Evolutionary conservation across 2,113 vertebrate species (phyloP), one percentile per base, ranked within the genome.

Genomic region (Myiopsitta monachus): DNA sequence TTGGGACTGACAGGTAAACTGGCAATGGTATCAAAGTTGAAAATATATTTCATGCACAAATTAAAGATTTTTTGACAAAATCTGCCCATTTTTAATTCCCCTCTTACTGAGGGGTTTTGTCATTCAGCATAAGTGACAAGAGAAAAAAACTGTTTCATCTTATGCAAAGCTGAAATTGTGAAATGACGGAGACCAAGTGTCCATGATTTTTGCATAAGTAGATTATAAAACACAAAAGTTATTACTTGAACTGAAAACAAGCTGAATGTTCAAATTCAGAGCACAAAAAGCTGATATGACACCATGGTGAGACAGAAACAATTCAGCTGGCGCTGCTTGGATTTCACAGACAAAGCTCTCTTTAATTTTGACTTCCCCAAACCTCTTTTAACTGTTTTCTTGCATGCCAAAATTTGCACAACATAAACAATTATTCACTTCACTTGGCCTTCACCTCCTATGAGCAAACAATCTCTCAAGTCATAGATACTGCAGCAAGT

Each of bases 141-240:
- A 86, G 11, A 67, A 88, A 54, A 78, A 75, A 31, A 43, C 3
- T 24, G 31, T 64, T 82, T 59, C 33, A 86, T 11, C 19, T 61
- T 72, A 73, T 43, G 28, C 67, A 57, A 76, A 3, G 52, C 11
- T 39, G 54, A 47, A 90, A 94, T 90, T 3, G 16, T 85, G 52
- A 61, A 82, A 54, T 22, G 7, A 70, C n/a, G 77, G 18, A 70
- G 17, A 63, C 3, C 18, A 31, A 0, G 0, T 31, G 5, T 66
- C 57, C 63, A 17, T 23, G 3, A 68, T 11, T 64, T 61, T 62
- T 73, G 9, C 64, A 72, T 26, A 36, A 79, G n/a, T 3, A 90
- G 24, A 49, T 28, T 12, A n/a, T 38, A 82, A 81, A 91, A 43
- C 5, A 18, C 26, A 18, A 3, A 36, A 66, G 23, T 33, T 33